phyloP scores from a whole-genome alignment of 2,113 vertebrate species.

The Trinectes maculatus region DNA sequence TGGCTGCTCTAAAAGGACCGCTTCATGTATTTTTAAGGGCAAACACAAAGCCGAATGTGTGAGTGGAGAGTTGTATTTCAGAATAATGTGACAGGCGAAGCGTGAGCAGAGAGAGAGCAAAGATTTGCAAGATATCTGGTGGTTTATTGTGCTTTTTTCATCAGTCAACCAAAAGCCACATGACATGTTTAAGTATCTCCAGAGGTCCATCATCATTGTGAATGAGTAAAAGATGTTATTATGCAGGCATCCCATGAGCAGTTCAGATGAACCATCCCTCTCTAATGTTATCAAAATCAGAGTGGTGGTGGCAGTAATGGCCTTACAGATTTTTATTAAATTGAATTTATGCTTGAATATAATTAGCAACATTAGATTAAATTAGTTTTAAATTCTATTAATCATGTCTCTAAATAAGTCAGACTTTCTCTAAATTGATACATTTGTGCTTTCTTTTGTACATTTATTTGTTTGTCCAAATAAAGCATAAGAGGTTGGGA shows the following conservation, averaged over 20 bases:
- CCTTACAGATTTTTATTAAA: not conserved
- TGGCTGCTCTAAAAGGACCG: slow-evolving; percentile 31
- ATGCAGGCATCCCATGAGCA: not conserved
- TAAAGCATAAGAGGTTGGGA: not conserved
- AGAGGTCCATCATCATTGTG: slow-evolving; percentile 12
- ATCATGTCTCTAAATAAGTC: not conserved
- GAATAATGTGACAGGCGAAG: slow-evolving; percentile 61
- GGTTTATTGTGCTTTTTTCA: slow-evolving; percentile 36
- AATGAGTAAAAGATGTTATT: slow-evolving; percentile 33
- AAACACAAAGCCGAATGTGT: slow-evolving; percentile 44
- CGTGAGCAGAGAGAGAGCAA: slow-evolving; percentile 23
- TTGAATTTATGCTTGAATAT: not conserved
- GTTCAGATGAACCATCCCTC: slow-evolving; percentile 2
- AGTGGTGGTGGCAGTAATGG: not conserved
- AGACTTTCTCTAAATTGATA: not conserved
- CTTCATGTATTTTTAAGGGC: slow-evolving; percentile 64
- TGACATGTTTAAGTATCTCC: slow-evolving; percentile 38
- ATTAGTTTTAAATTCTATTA: not conserved
- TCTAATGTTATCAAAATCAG: slow-evolving; percentile 6
- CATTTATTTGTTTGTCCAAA: not conserved
- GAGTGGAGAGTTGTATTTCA: slow-evolving; percentile 52
- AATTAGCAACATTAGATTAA: not conserved
- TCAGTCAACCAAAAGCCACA: slow-evolving; percentile 33
- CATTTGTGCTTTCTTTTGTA: not conserved
- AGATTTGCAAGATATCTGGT: slow-evolving; percentile 39